Conservation (phyloP, 2,797 vertebrate species). For the Danio albolineatus region DNA sequence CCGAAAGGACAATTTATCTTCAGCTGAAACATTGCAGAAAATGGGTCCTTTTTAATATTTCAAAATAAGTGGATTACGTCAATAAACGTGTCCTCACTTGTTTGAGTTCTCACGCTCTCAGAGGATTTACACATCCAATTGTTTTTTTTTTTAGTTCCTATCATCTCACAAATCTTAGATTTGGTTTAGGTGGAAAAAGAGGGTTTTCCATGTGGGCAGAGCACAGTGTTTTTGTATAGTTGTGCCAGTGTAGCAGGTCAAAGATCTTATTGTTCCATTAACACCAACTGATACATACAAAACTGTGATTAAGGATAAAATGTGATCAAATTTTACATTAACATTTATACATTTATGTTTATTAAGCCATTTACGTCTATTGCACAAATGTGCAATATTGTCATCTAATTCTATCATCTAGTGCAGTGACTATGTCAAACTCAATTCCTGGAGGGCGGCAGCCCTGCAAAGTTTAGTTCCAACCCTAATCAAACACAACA, state of each 20-base stretch:
- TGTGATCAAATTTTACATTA: too few species aligned
- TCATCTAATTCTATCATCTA: not conserved
- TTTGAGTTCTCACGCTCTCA: conserved; percentile 41
- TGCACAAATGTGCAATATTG: too few species aligned
- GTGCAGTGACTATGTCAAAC: not conserved
- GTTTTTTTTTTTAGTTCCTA: conserved; percentile 30
- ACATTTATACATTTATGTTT: too few species aligned
- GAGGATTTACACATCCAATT: conserved; percentile 20
- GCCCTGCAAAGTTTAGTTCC: too few species aligned
- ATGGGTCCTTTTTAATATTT: conserved; percentile 17
- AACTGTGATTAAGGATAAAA: not conserved
- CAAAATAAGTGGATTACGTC: conserved; percentile 39
- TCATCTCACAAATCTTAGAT: conserved; percentile 1
- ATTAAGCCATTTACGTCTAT: too few species aligned
- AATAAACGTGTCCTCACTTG: conserved; percentile 49
- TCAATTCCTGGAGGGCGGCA: too few species aligned
- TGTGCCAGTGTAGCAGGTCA: not conserved
- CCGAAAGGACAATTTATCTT: conserved; percentile 13
- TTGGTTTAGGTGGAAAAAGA: conserved; percentile 1
- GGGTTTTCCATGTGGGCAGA: conserved; percentile 3
- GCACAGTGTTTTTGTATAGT: conserved; percentile 1
- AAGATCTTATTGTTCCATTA: not conserved
- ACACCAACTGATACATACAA: not conserved
- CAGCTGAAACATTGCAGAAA: conserved; percentile 21
- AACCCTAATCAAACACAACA: too few species aligned